These are phyloP conservation scores for Brachyopa scutellaris DNA, from an alignment of 2,888 invertebrate species.

Conservation along the genomic window DNA sequence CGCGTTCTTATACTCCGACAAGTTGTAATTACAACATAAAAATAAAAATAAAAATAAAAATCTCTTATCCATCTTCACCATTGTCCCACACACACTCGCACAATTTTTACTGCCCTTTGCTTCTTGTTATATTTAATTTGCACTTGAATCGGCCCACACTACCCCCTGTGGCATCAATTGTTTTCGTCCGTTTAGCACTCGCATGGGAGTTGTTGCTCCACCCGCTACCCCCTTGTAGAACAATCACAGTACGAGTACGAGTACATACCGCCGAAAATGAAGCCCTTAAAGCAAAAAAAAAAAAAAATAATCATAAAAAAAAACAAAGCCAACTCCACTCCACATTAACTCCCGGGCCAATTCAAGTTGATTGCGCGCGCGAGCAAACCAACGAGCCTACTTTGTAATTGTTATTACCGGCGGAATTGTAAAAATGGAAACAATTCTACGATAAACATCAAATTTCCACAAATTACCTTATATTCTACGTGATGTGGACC, in stretches of 20 bases:
- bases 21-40: conserved; percentile 18
- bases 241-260: conserved; percentile 11
- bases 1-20: not conserved
- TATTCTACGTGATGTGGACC: conserved; percentile 79
- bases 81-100: too few relatives aligned
- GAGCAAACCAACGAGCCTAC: conserved; percentile 25
- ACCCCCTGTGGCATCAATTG: conserved; percentile 32
- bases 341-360: conserved; percentile 47
- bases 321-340: not conserved
- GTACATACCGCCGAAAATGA: conserved; percentile 29
- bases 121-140: conserved; percentile 49
- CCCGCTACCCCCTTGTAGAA: not conserved
- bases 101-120: not conserved
- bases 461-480: conserved; percentile 81
- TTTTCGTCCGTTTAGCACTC: conserved; percentile 47
- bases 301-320: conserved; percentile 38
- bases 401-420: conserved; percentile 67
- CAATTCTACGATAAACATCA: conserved; percentile 81
- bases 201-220: conserved; percentile 34
- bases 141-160: conserved; percentile 21
- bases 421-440: conserved; percentile 78
- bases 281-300: conserved; percentile 42
- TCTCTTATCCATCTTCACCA: not conserved
- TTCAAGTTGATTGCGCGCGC: conserved; percentile 58
- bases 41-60: too few relatives aligned